Percentiles rank a stretch among this genome's conserved stretches.
Evolutionary conservation across 1,140 invertebrate genomes (phyloP).

Genomic region (Grapholita molesta): DNA sequence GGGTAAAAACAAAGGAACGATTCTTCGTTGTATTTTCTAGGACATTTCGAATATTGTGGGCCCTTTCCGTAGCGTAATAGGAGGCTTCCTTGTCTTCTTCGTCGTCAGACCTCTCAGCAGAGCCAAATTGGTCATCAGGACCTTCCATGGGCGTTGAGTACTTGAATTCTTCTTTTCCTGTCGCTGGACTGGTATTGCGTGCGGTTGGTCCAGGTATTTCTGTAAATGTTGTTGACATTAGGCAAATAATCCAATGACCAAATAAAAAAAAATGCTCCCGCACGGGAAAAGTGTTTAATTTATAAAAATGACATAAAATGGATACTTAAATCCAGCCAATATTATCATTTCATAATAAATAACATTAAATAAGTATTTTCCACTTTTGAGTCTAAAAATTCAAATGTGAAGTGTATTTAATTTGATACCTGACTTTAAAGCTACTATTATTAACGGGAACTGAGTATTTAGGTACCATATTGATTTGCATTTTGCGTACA

Average conservation of each 20-base stretch:
- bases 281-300: no score
- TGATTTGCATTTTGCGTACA: no score
- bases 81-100: slow-evolving; percentile 57
- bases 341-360: no score
- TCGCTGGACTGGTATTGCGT: slow-evolving; percentile 42
- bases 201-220: slow-evolving; percentile 56
- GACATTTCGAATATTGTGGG: slow-evolving; percentile 25
- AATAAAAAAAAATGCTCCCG: no score
- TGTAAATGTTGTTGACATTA: slow-evolving; percentile 29
- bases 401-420: no score
- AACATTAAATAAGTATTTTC: no score
- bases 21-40: slow-evolving; percentile 48
- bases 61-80: slow-evolving; percentile 32
- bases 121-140: slow-evolving; percentile 65
- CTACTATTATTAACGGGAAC: no score
- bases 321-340: no score
- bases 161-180: slow-evolving; percentile 55
- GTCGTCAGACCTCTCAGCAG: slow-evolving; percentile 63
- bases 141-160: slow-evolving; percentile 64
- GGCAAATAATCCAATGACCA: neutral
- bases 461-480: no score
- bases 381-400: no score
- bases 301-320: no score
- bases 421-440: no score
- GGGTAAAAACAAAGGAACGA: slow-evolving; percentile 27